phyloP scores from a whole-genome alignment of 2,888 invertebrate species.

The Eupeodes latifasciatus region DNA sequence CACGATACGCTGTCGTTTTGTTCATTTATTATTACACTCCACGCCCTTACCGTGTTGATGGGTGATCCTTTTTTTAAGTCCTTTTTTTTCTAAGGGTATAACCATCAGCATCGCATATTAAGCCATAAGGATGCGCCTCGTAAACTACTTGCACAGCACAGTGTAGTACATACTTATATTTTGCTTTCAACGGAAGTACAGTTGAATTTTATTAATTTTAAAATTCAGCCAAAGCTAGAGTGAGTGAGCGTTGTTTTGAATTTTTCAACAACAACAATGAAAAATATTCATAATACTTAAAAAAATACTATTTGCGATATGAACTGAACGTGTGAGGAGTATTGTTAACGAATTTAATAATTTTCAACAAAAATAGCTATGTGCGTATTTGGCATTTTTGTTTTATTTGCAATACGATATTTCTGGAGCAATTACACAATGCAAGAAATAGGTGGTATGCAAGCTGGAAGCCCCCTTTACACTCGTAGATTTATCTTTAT shows the following conservation, averaged over 20 bases:
- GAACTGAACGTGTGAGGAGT: background rate
- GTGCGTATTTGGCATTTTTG: background rate
- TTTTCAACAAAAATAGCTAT: background rate
- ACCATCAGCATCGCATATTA: constrained; percentile 32
- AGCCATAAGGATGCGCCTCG: constrained; percentile 19
- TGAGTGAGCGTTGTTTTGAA: constrained; percentile 17
- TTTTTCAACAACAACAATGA: background rate
- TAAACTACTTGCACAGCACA: constrained; percentile 24
- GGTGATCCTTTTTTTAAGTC: constrained; percentile 39
- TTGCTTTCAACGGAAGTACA: constrained; percentile 24
- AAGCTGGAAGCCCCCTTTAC: background rate
- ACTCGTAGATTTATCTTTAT: no score
- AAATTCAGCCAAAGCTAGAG: constrained; percentile 15
- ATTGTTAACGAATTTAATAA: background rate
- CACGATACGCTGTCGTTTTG: constrained; percentile 47
- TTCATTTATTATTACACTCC: constrained; percentile 59
- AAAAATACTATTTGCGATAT: background rate
- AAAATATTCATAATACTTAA: background rate
- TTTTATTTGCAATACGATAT: background rate
- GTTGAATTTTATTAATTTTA: constrained; percentile 39
- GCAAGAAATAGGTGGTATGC: background rate
- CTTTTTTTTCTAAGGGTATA: constrained; percentile 24
- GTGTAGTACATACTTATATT: background rate
- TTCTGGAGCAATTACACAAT: background rate
- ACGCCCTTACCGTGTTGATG: constrained; percentile 67